These are phyloP conservation scores for Desoria tigrina DNA, from an alignment of 2,888 invertebrate genomes.

Conservation along the genomic window DNA sequence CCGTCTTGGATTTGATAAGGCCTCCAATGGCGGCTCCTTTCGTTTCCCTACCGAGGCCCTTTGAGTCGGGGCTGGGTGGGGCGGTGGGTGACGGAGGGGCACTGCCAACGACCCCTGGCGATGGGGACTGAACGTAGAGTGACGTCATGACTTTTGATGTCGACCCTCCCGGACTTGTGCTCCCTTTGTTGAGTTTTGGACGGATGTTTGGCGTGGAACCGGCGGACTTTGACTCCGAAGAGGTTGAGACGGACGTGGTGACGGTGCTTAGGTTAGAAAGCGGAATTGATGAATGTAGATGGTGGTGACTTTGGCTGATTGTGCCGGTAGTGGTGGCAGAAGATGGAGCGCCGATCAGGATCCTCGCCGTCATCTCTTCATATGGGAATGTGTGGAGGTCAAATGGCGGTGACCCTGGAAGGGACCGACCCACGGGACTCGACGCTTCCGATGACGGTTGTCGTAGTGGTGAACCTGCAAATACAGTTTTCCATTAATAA, in stretches of 20 bases:
- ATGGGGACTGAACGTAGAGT: constrained; percentile 1
- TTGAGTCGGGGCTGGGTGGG: background rate
- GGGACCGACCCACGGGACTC: constrained; percentile 42
- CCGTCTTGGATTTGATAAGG: constrained; percentile 52
- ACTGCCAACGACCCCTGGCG: background rate
- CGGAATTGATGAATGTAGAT: background rate
- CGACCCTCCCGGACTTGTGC: constrained; percentile 18
- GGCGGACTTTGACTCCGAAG: constrained; percentile 1
- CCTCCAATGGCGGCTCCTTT: constrained; percentile 49
- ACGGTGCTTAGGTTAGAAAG: background rate
- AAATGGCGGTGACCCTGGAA: constrained; percentile 45
- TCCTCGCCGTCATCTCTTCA: constrained; percentile 51
- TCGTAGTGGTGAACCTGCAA: constrained; percentile 45
- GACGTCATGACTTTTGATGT: constrained; percentile 13
- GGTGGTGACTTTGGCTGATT: constrained; percentile 23
- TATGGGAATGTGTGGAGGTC: constrained; percentile 48
- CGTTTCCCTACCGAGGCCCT: constrained; percentile 41
- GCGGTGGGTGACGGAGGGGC: background rate
- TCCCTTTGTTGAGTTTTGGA: constrained; percentile 6
- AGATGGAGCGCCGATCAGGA: constrained; percentile 37
- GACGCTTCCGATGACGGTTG: constrained; percentile 45
- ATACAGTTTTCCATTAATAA: no score
- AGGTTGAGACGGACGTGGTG: constrained; percentile 1
- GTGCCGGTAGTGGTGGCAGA: constrained; percentile 20
- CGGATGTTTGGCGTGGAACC: constrained; percentile 7